Percentiles rank a stretch among this genome's conserved stretches.
phyloP scores from a whole-genome alignment of 2,797 vertebrate species.

The Toxotes lorentzi region DNA sequence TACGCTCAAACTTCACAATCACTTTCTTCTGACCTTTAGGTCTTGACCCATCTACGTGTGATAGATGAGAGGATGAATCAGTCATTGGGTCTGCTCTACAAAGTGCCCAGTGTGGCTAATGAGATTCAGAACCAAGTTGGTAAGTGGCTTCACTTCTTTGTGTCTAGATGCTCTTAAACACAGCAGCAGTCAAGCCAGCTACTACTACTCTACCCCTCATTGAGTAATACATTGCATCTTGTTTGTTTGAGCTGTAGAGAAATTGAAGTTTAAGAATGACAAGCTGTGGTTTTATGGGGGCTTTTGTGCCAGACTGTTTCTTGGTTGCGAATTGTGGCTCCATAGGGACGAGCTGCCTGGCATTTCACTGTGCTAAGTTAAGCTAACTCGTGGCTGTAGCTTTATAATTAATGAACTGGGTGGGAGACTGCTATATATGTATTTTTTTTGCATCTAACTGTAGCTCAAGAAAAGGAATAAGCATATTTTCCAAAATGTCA shows the following conservation, averaged over 20 bases:
- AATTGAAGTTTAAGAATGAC: no score
- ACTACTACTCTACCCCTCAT: no score
- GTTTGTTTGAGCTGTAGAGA: no score
- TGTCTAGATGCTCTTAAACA: neutral
- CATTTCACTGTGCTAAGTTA: neutral
- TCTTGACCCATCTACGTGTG: slow-evolving; percentile 96
- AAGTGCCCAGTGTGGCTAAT: slow-evolving; percentile 93
- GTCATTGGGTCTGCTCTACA: slow-evolving; percentile 94
- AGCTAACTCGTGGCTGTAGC: neutral
- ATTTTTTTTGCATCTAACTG: no score
- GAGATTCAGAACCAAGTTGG: slow-evolving; percentile 98
- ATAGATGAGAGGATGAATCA: slow-evolving; percentile 99
- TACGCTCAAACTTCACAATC: neutral
- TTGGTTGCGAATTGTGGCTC: neutral
- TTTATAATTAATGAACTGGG: neutral
- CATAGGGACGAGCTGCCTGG: neutral
- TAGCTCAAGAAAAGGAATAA: neutral
- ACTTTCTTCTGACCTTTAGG: slow-evolving; percentile 77
- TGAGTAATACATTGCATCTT: no score
- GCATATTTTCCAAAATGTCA: neutral
- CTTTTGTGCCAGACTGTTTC: neutral
- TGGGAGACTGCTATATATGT: neutral
- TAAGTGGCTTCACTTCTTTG: slow-evolving; percentile 70
- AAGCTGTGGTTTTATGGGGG: neutral
- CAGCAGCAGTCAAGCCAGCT: no score